Evolutionary conservation across 2,888 invertebrate genomes (phyloP).

Genomic region (Eutolmus rufibarbis): DNA sequence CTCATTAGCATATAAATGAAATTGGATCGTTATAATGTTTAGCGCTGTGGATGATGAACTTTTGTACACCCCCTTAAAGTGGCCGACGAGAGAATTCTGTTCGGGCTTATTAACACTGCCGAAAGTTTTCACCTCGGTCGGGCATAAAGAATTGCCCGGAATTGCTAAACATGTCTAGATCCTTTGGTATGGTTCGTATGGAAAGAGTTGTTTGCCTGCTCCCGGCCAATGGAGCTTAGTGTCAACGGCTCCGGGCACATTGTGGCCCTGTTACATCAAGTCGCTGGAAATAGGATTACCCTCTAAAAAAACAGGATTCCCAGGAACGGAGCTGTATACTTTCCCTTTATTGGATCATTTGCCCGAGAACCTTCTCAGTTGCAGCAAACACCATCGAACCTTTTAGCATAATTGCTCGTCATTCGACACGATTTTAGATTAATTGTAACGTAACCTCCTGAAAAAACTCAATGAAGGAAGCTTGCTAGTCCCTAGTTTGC

Average conservation of each 20-base stretch:
- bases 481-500: not conserved
- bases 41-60: conserved; percentile 43
- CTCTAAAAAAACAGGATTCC: not conserved
- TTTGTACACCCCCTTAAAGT: conserved; percentile 22
- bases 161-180: conserved; percentile 1
- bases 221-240: not conserved
- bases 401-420: not conserved
- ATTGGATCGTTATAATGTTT: conserved; percentile 52
- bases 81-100: not conserved
- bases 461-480: not conserved
- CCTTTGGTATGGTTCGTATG: not conserved
- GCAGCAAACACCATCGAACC: not conserved
- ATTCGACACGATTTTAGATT: not conserved
- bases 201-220: conserved; percentile 12
- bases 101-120: conserved; percentile 7
- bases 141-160: not conserved
- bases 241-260: not conserved
- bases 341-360: not conserved
- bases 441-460: not conserved
- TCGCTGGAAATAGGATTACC: not conserved
- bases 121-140: conserved; percentile 17
- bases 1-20: conserved; percentile 55
- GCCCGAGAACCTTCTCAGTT: not conserved
- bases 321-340: not conserved
- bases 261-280: not conserved